phyloP scores from a whole-genome alignment of 1,140 invertebrate genomes.

The Sitodiplosis mosellana region DNA sequence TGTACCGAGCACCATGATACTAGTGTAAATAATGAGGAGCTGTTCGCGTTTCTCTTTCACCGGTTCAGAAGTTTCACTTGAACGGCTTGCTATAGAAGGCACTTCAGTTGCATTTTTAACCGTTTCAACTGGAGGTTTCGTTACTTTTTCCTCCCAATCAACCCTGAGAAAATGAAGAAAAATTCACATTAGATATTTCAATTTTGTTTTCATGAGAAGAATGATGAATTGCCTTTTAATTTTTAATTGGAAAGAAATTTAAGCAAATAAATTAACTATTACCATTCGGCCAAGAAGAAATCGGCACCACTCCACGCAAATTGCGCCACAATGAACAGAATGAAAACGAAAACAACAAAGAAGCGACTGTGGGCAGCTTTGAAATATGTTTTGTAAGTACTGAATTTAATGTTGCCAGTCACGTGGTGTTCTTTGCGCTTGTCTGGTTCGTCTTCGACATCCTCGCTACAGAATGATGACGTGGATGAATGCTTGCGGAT shows the following conservation, averaged over 20 bases:
- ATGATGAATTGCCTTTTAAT: not conserved
- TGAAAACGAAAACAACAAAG: constrained; percentile 33
- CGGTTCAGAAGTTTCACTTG: not conserved
- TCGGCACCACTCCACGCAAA: constrained; percentile 48
- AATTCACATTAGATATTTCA: not conserved
- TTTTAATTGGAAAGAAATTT: not conserved
- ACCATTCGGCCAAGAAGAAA: constrained; percentile 62
- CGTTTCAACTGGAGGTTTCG: not conserved
- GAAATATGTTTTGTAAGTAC: constrained; percentile 50
- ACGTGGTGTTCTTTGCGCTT: constrained; percentile 25
- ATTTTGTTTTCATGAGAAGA: too few relatives aligned
- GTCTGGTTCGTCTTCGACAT: constrained; percentile 12
- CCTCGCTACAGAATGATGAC: constrained; percentile 24
- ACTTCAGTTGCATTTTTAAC: not conserved
- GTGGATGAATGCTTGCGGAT: constrained; percentile 18
- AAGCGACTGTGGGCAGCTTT: constrained; percentile 40
- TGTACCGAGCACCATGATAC: not conserved
- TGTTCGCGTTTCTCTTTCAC: not conserved
- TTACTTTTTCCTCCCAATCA: constrained; percentile 20
- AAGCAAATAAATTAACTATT: constrained; percentile 6
- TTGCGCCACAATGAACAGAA: constrained; percentile 46
- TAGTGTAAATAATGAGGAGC: not conserved
- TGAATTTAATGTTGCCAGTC: constrained; percentile 22
- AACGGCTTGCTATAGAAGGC: not conserved
- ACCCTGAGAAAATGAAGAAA: constrained; percentile 10